Evolutionary conservation across 2,113 vertebrate genomes (phyloP).

Genomic region (Amia ocellicauda): DNA sequence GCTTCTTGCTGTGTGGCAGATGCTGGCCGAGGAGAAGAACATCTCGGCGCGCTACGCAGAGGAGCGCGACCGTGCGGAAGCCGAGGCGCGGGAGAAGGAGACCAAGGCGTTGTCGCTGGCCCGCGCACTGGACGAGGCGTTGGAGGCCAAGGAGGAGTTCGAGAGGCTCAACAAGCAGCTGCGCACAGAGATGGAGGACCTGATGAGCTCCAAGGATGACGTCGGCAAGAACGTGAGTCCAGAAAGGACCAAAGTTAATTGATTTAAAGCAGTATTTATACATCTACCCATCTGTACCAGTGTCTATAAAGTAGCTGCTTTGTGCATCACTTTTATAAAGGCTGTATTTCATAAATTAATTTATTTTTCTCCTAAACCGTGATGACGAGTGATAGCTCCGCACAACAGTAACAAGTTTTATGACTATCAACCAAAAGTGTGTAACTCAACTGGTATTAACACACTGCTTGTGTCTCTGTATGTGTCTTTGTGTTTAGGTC

Average conservation of each 20-base stretch:
- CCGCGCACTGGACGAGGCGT: slow-evolving; percentile 85
- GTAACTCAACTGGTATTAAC: no score
- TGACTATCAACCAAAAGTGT: no score
- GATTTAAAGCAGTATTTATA: no score
- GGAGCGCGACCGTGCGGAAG: slow-evolving; percentile 89
- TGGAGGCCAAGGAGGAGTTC: slow-evolving; percentile 90
- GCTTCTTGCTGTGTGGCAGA: slow-evolving; percentile 52
- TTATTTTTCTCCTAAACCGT: no score
- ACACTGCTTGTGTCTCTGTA: no score
- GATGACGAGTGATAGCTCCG: no score
- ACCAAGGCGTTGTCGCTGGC: slow-evolving; percentile 90
- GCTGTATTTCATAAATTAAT: no score
- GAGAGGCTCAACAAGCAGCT: slow-evolving; percentile 95
- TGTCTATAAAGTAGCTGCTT: no score
- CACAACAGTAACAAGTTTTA: no score
- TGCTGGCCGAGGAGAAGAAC: slow-evolving; percentile 93
- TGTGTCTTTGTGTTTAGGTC: slow-evolving; percentile 68
- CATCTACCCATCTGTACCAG: no score
- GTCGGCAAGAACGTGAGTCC: slow-evolving; percentile 91
- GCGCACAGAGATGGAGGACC: slow-evolving; percentile 90
- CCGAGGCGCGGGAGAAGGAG: slow-evolving; percentile 92
- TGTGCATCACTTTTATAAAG: no score
- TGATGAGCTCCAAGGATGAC: slow-evolving; percentile 97
- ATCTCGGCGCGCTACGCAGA: slow-evolving; percentile 88
- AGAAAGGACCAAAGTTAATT: no score